Base-by-base conservation (phyloP, 2,797 vertebrate genomes). In the Sparus aurata region DNA sequence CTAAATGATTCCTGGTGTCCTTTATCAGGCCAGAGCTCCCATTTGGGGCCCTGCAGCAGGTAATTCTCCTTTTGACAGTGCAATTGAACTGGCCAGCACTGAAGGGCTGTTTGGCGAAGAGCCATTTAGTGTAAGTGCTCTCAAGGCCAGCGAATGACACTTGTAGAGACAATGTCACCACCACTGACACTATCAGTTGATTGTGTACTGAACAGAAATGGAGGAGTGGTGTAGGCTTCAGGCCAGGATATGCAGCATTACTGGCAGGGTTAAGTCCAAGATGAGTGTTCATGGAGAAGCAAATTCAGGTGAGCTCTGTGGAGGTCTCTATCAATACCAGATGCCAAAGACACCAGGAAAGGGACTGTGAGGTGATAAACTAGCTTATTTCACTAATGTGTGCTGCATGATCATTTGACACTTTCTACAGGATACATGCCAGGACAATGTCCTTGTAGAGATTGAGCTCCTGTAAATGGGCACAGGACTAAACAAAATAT, bases 81-180 rank as follows among this genome's bases (percentile, higher is more conserved):
- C 88, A 85, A 86, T 89, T 84, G 90, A 90, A 89, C 85, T 47
- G 82, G 75, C 85, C 80, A n/a, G 73, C 18, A 69, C 86, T 90
- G 80, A 91, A 85, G 87, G 83, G 80, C 89, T 88, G 87, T 93
- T 93, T 91, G 90, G 86, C 70, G 13, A 82, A 90, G 89, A 92
- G 87, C 87, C 89, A 91, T 91, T 93, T 92, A 91, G 73, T 77
- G 81, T 90, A 92, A 93, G 91, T 93, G 91, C 92, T 92, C 90
- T 93, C 89, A 86, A 90, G 90, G 85, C 86, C 62, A 45, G 73
- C 77, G 41, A 89, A 90, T 91, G 92, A 93, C 90, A 93, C 92
- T 93, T 92, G 91, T 92, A 65, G 87, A 92, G 87, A 91, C 91
- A 91, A 92, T 90, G 87, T 93, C 89, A 88, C 86, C 86, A 82